phyloP scores from a whole-genome alignment of 2,797 vertebrate species.

The Sebastes diaconus region DNA sequence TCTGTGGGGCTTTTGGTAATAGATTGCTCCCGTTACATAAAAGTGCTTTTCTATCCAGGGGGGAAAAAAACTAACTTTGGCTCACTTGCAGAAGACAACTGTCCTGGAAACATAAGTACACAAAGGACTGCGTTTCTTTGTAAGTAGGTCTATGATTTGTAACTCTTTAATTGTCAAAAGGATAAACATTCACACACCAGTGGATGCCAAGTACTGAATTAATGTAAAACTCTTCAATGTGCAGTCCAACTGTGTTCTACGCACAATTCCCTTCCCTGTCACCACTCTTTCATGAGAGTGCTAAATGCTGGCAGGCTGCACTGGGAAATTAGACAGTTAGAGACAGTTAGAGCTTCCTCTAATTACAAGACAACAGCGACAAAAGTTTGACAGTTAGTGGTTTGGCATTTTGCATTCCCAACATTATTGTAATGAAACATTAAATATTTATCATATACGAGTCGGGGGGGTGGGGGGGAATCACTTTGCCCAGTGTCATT shows the following conservation, averaged over 20 bases:
- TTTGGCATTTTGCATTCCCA: conserved; percentile 71
- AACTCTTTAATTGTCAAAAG: conserved; percentile 47
- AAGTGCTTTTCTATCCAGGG: conserved; percentile 13
- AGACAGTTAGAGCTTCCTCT: conserved; percentile 48
- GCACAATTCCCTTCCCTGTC: conserved; percentile 54
- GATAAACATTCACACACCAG: conserved; percentile 24
- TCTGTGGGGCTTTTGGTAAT: background rate
- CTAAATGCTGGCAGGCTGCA: conserved; percentile 56
- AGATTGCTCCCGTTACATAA: conserved; percentile 17
- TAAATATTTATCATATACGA: conserved; percentile 78
- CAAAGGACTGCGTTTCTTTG: background rate
- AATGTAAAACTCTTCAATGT: conserved; percentile 28
- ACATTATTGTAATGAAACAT: conserved; percentile 80
- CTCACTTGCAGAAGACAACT: conserved; percentile 13
- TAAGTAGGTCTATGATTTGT: conserved; percentile 22
- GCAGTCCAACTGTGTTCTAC: conserved; percentile 22
- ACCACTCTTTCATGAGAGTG: conserved; percentile 33
- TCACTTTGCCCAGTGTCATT: conserved; percentile 77
- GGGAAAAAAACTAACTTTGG: background rate
- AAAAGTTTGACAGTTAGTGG: conserved; percentile 65
- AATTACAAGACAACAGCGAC: conserved; percentile 61
- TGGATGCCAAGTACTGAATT: conserved; percentile 36
- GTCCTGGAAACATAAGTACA: conserved; percentile 16
- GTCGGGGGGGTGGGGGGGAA: conserved; percentile 61
- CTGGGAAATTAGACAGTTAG: conserved; percentile 49